phyloP scores from a whole-genome alignment of 2,113 vertebrate species.

The Charina bottae region DNA sequence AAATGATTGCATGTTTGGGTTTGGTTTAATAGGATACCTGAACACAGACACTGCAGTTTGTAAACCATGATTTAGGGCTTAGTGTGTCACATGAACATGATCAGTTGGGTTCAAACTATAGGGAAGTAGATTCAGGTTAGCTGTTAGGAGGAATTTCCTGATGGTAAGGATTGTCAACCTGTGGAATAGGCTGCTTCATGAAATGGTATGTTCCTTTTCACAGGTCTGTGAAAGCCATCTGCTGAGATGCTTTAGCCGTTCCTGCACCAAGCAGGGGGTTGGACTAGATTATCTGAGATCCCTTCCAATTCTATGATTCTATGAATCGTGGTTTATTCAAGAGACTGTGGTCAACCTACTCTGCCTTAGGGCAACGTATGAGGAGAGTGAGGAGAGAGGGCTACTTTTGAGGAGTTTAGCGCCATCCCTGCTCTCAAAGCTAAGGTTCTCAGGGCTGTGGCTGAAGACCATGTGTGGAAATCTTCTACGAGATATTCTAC shows the following conservation, averaged over 20 bases:
- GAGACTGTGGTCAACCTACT: no score
- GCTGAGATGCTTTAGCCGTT: background rate
- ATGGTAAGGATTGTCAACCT: background rate
- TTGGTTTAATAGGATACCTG: background rate
- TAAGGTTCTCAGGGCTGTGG: background rate
- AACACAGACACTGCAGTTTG: background rate
- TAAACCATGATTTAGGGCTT: background rate
- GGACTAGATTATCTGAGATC: background rate
- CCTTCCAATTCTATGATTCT: no score
- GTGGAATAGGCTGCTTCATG: background rate
- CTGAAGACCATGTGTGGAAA: background rate
- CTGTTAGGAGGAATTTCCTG: background rate
- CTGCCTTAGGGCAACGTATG: no score
- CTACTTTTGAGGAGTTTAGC: background rate
- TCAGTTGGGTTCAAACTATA: background rate
- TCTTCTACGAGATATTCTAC: slow-evolving; percentile 3
- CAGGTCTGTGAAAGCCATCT: background rate
- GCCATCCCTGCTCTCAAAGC: background rate
- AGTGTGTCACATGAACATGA: background rate
- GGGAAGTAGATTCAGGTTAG: background rate
- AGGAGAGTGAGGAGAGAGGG: background rate
- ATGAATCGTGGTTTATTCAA: no score
- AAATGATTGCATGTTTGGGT: background rate
- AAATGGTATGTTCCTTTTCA: background rate
- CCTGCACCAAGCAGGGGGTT: background rate